Evolutionary conservation across 2,888 invertebrate genomes (phyloP).

Genomic region (Thereva unica): DNA sequence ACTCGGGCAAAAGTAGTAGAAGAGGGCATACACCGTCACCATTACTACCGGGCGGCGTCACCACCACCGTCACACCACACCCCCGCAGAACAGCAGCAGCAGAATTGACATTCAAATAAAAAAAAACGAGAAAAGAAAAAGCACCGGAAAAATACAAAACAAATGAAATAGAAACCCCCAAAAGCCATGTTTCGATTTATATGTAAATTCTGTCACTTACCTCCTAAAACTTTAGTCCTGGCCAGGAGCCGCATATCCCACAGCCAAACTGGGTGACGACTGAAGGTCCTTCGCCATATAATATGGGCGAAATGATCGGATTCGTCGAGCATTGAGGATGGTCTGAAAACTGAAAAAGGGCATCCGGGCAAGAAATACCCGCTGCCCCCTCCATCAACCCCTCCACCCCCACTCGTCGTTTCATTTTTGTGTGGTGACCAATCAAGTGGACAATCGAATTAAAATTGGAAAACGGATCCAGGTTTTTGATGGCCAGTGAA

Average conservation of each 20-base stretch:
- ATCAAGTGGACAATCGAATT: slow-evolving; percentile 38
- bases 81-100: no score
- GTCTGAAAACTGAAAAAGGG: no score
- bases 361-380: not conserved
- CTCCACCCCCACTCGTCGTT: not conserved
- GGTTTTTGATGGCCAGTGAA: not conserved
- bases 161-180: slow-evolving; percentile 9
- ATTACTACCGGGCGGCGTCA: no score
- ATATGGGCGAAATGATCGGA: no score
- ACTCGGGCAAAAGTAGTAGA: slow-evolving; percentile 50
- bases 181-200: slow-evolving; percentile 33
- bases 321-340: no score
- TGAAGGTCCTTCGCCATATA: slow-evolving; percentile 1
- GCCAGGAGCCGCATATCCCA: slow-evolving; percentile 7
- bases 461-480: slow-evolving; percentile 28
- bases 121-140: slow-evolving; percentile 9
- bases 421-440: slow-evolving; percentile 25
- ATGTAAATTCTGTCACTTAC: slow-evolving; percentile 38
- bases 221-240: slow-evolving; percentile 16
- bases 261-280: slow-evolving; percentile 5
- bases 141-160: not conserved
- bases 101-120: not conserved
- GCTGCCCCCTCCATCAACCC: not conserved
- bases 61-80: no score
- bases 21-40: slow-evolving; percentile 37